Conservation (phyloP, 2,113 vertebrate genomes). For the Pao palembangensis region DNA sequence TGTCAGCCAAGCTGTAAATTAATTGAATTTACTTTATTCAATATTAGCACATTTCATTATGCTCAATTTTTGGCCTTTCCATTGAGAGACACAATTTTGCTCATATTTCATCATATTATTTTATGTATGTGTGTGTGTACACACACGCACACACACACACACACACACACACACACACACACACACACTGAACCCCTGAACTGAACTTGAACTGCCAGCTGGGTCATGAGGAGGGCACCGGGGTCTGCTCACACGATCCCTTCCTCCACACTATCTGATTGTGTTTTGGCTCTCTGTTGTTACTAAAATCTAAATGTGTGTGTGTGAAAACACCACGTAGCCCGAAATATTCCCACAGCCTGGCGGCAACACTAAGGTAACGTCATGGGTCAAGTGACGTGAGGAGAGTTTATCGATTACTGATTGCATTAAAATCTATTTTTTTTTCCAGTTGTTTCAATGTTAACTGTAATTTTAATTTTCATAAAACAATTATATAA, state of each 20-base stretch:
- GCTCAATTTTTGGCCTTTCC: no score
- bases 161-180: constrained; percentile 9
- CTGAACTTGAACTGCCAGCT: constrained; percentile 62
- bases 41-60: no score
- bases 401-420: no score
- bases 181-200: constrained; percentile 46
- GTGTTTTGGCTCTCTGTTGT: background rate
- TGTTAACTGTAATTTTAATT: no score
- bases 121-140: background rate
- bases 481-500: no score
- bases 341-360: background rate
- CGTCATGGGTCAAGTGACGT: no score
- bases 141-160: background rate
- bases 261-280: background rate
- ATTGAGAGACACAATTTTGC: no score
- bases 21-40: no score
- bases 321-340: background rate
- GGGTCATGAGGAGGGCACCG: constrained; percentile 38
- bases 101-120: no score
- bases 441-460: no score
- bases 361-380: background rate
- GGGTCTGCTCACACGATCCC: background rate
- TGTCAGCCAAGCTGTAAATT: no score
- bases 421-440: no score
- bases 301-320: background rate